Evolutionary conservation across 2,797 vertebrate species (phyloP).

Genomic region (Microchirus variegatus): DNA sequence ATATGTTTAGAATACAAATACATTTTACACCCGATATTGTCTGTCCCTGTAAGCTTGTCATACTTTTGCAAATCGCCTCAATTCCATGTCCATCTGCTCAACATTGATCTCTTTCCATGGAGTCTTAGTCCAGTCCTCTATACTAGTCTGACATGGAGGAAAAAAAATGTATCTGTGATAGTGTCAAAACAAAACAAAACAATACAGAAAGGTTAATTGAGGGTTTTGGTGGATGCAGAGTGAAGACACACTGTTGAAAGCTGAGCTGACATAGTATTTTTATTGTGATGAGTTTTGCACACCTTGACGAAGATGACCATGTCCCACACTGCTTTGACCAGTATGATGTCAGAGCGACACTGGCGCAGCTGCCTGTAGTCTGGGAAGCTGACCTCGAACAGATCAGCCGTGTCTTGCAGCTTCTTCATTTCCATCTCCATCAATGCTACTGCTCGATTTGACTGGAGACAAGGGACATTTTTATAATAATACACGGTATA

Average conservation of each 20-base stretch:
- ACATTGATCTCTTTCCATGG: conserved; percentile 90
- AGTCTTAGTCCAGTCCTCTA: conserved; percentile 89
- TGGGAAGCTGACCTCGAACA: conserved; percentile 83
- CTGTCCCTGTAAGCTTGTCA: background rate
- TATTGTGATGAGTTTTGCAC: too few species aligned
- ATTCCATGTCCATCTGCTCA: conserved; percentile 90
- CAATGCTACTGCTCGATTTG: conserved; percentile 70
- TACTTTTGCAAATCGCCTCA: conserved; percentile 88
- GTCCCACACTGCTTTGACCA: conserved; percentile 85
- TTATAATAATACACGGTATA: background rate
- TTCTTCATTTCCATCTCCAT: conserved; percentile 81
- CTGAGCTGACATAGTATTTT: too few species aligned
- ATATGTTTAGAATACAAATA: background rate
- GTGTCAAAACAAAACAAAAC: too few species aligned
- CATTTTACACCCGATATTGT: too few species aligned
- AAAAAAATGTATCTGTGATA: conserved; percentile 17
- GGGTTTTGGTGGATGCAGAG: too few species aligned
- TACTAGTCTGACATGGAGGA: conserved; percentile 75
- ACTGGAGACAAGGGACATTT: conserved; percentile 62
- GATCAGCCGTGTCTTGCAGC: conserved; percentile 80
- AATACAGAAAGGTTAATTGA: too few species aligned
- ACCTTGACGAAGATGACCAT: conserved; percentile 79
- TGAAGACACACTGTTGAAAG: too few species aligned
- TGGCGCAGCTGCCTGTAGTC: conserved; percentile 84
- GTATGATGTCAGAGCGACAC: conserved; percentile 80